Evolutionary conservation across 2,113 vertebrate genomes (phyloP), one percentile per base, ranked within the genome.

Genomic region (Prochilodus magdalenae): DNA sequence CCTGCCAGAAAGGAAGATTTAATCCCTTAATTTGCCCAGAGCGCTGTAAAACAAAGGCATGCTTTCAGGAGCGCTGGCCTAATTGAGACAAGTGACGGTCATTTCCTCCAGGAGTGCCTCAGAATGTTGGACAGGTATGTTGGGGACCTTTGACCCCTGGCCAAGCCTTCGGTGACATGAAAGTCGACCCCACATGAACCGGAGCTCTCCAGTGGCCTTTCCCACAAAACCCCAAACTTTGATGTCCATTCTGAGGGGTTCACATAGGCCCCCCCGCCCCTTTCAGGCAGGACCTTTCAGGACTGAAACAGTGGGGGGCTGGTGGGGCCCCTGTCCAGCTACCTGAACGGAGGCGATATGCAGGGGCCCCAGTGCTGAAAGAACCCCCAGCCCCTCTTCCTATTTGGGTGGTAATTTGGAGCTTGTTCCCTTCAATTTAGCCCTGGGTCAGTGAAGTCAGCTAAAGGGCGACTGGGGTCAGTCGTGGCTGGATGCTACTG

Each of bases 31-130:
- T 76, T 77, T 82, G 79, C 81, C 74, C 80, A 79, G 73, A 67
- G 62, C 66, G 49, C 49, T 49, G 73, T 73, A 86, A 90, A 83
- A 88, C 88, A 87, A 89, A 75, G 86, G 78, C 82, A 36, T 44
- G 71, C 85, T 85, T 86, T 88, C 79, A 83, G 86, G 80, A 86
- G 83, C 81, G 12, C 5, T 53, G 62, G 85, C 82, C 87, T 91
- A 91, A 93, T 90, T 93, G 89, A 89, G 90, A 93, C 92, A 91
- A 94, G 93, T 89, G 87, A 86, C 86, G 85, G 84, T 93, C 73
- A 91, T 93, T 92, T 92, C 89, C 89, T 89, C 83, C 81, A 89
- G 83, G 40, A 86, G 83, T 80, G 90, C 83, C 81, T 86, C 79
- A 81, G 87, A 90, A 85, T 84, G 75, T 87, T 86, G 84, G 86